phyloP scores from a whole-genome alignment of 2,888 invertebrate genomes.

The Xanthorhoe spadicearia region DNA sequence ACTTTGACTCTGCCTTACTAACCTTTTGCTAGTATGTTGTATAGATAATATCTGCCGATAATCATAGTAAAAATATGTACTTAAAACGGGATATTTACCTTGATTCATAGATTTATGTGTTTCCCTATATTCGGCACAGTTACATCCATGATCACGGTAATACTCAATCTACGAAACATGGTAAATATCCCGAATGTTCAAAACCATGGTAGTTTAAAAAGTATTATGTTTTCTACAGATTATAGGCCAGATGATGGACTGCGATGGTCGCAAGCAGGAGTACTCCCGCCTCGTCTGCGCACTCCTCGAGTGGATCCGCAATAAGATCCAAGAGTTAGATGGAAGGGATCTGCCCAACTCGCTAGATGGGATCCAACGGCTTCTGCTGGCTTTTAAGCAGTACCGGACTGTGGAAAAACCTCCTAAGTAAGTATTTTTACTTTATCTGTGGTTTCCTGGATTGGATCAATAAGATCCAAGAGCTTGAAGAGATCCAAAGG shows the following conservation, averaged over 20 bases:
- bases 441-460: not conserved
- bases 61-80: too few species aligned
- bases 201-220: too few species aligned
- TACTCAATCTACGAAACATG: too few species aligned
- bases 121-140: too few species aligned
- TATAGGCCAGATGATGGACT: conserved; percentile 97
- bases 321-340: conserved; percentile 92
- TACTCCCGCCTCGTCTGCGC: conserved; percentile 94
- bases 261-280: conserved; percentile 95
- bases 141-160: too few species aligned
- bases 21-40: too few species aligned
- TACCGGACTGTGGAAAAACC: conserved; percentile 99
- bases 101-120: too few species aligned
- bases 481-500: conserved; percentile 96
- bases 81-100: too few species aligned
- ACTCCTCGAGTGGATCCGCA: conserved; percentile 96
- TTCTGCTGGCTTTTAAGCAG: conserved; percentile 95
- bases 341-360: conserved; percentile 96
- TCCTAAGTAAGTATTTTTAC: conserved; percentile 89
- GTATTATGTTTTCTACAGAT: conserved; percentile 86
- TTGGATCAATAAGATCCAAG: not conserved
- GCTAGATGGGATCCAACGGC: conserved; percentile 96
- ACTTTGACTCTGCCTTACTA: too few species aligned
- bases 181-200: too few species aligned
- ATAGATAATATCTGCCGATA: too few species aligned